These are phyloP conservation scores for Drosophila kanapiae DNA, from an alignment of 1,140 invertebrate genomes.

Conservation along the genomic window DNA sequence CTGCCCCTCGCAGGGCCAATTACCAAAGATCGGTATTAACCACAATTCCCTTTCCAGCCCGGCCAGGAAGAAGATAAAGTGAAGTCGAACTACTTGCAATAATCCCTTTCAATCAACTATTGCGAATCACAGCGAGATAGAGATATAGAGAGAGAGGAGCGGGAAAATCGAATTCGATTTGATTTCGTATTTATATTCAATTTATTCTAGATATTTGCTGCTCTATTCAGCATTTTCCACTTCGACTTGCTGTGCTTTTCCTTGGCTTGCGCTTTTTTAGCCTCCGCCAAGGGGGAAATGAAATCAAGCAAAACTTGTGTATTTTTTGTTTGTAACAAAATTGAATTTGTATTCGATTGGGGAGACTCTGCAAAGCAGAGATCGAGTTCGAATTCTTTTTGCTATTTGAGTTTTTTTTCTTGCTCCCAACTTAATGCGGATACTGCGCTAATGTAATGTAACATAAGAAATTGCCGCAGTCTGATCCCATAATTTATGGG, in stretches of 20 bases:
- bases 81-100: conserved; percentile 38
- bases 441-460: conserved; percentile 33
- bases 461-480: conserved; percentile 62
- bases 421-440: neutral
- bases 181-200: conserved; percentile 81
- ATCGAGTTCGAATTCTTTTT: neutral
- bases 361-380: conserved; percentile 11
- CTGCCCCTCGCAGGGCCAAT: conserved; percentile 32
- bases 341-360: conserved; percentile 44
- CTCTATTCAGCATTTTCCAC: conserved; percentile 55
- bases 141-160: neutral
- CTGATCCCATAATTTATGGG: conserved; percentile 71
- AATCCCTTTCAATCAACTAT: conserved; percentile 59
- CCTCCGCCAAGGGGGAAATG: conserved; percentile 13
- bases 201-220: conserved; percentile 73
- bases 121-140: conserved; percentile 19
- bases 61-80: neutral
- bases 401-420: neutral
- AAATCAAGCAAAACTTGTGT: conserved; percentile 54
- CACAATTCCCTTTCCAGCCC: neutral
- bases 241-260: conserved; percentile 27
- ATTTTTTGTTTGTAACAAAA: conserved; percentile 48
- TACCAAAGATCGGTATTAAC: conserved; percentile 35
- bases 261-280: conserved; percentile 37
- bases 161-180: conserved; percentile 61